A percentile compares a stretch with the other conserved stretches of the same genome.
phyloP scores from a whole-genome alignment of 1,140 invertebrate genomes.

The Araneus ventricosus region DNA sequence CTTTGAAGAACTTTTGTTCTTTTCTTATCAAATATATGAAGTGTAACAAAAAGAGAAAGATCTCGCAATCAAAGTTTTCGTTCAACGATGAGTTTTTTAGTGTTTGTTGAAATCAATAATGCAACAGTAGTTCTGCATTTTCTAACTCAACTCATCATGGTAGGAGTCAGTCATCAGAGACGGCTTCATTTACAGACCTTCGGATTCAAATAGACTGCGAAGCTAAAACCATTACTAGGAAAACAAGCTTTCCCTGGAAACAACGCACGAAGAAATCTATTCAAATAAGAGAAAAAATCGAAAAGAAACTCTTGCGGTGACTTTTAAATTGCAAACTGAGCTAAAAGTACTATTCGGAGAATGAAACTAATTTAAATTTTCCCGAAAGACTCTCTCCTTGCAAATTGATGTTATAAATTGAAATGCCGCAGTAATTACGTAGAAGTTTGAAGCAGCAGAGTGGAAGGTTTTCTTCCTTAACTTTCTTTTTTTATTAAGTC shows the following conservation, averaged over 20 bases:
- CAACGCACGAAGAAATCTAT: slow-evolving; percentile 16
- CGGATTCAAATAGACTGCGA: slow-evolving; percentile 22
- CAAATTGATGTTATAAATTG: slow-evolving; percentile 71
- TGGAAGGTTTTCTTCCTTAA: slow-evolving; percentile 15
- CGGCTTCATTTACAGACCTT: not conserved
- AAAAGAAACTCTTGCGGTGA: slow-evolving; percentile 39
- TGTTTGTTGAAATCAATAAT: not conserved
- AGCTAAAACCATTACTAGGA: slow-evolving; percentile 46
- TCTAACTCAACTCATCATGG: not conserved
- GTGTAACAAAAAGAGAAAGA: not conserved
- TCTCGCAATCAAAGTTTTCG: not conserved
- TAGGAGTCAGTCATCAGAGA: slow-evolving; percentile 7
- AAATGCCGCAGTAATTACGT: slow-evolving; percentile 62
- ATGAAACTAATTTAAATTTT: slow-evolving; percentile 72
- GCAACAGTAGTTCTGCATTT: not conserved
- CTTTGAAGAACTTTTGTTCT: no score
- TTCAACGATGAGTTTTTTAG: not conserved
- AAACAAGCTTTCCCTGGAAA: slow-evolving; percentile 40
- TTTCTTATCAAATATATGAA: no score
- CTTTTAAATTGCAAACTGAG: slow-evolving; percentile 67
- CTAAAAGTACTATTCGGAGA: slow-evolving; percentile 57
- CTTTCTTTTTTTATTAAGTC: slow-evolving; percentile 17
- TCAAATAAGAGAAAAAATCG: slow-evolving; percentile 32
- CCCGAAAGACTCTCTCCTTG: slow-evolving; percentile 42
- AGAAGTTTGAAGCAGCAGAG: slow-evolving; percentile 26